phyloP scores from a whole-genome alignment of 2,113 vertebrate species.

The Oryzias melastigma region DNA sequence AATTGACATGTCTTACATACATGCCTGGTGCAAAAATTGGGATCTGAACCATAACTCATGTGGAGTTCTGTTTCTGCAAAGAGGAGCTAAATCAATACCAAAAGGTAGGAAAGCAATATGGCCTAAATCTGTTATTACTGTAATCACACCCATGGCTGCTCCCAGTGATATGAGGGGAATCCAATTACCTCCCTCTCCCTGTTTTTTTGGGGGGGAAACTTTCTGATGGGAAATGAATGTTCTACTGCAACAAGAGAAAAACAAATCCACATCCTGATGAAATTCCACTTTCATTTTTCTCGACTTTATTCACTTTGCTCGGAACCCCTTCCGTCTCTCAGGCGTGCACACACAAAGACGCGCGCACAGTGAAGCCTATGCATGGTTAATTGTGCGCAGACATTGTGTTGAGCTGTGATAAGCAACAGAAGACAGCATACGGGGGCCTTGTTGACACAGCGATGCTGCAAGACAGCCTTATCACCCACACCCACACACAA shows the following conservation, averaged over 20 bases:
- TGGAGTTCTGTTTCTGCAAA: constrained; percentile 48
- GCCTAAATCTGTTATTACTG: constrained; percentile 66
- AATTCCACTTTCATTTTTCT: constrained; percentile 66
- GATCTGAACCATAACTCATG: constrained; percentile 36
- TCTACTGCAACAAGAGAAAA: constrained; percentile 61
- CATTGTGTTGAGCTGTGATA: constrained; percentile 73
- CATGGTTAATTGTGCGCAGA: constrained; percentile 73
- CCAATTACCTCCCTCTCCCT: constrained; percentile 62
- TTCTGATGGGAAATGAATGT: constrained; percentile 65
- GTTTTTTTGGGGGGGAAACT: constrained; percentile 44
- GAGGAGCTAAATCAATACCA: constrained; percentile 63
- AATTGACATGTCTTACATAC: constrained; percentile 1
- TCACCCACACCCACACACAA: constrained; percentile 62
- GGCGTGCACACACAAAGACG: constrained; percentile 9
- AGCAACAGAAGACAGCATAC: constrained; percentile 66
- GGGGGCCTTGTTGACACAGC: constrained; percentile 70
- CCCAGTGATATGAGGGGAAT: constrained; percentile 61
- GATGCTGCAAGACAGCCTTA: constrained; percentile 72
- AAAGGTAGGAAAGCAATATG: constrained; percentile 60
- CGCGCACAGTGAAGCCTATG: constrained; percentile 37
- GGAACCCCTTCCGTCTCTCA: constrained; percentile 9
- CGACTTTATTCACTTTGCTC: constrained; percentile 40
- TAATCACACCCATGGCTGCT: constrained; percentile 58
- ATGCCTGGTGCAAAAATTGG: constrained; percentile 36
- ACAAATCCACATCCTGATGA: constrained; percentile 69